These are phyloP conservation scores for Tinamus guttatus DNA, from an alignment of 2,113 vertebrate species.

Conservation along the genomic window DNA sequence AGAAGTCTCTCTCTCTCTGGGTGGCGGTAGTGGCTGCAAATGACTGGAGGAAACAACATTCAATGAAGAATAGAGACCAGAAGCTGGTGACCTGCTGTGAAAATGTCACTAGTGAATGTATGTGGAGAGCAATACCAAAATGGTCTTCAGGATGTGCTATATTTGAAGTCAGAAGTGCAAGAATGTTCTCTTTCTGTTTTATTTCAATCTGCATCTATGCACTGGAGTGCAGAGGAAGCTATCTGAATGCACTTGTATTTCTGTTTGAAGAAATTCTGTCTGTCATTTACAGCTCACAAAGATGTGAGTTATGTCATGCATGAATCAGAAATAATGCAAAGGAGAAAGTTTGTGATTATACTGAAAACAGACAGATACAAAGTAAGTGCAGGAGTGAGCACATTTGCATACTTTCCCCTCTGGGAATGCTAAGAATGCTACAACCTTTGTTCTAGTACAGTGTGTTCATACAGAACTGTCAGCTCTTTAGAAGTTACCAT, in stretches of 20 bases:
- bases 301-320: neutral
- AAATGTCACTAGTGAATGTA: neutral
- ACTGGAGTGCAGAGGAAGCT: neutral
- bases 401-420: neutral
- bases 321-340: neutral
- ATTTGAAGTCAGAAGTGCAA: neutral
- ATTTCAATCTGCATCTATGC: neutral
- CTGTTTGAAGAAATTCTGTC: neutral
- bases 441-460: neutral
- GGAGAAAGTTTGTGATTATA: neutral
- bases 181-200: neutral
- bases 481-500: neutral
- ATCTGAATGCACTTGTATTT: neutral
- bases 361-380: neutral
- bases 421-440: neutral
- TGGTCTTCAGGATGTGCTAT: neutral
- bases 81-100: neutral
- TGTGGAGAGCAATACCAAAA: neutral
- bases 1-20: neutral
- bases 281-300: neutral
- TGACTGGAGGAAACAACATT: neutral
- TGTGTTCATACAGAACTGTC: neutral
- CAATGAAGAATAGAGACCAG: neutral
- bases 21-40: neutral
- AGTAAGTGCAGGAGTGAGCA: neutral